Evolutionary conservation across 1,140 invertebrate species (phyloP).

Genomic region (Arion vulgaris): DNA sequence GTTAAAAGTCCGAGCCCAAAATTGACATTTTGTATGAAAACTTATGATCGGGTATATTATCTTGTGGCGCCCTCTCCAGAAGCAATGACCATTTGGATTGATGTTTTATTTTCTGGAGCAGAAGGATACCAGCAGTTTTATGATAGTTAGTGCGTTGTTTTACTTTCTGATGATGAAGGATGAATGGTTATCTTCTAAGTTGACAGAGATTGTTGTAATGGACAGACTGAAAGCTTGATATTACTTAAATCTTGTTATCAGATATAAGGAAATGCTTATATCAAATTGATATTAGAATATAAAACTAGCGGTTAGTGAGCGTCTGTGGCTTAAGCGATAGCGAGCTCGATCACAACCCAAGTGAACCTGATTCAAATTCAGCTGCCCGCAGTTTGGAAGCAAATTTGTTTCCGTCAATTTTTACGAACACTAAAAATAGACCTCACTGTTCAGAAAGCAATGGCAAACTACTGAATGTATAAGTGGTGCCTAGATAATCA

Average conservation of each 20-base stretch:
- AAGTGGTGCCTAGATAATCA: too few relatives aligned
- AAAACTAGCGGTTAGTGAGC: too few relatives aligned
- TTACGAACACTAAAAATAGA: too few relatives aligned
- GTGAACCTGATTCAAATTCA: too few relatives aligned
- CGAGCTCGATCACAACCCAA: too few relatives aligned
- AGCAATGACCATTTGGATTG: conserved; percentile 97
- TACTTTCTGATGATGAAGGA: too few relatives aligned
- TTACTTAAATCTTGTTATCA: neutral
- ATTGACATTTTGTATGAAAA: conserved; percentile 97
- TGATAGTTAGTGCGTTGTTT: conserved; percentile 3
- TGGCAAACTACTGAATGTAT: too few relatives aligned
- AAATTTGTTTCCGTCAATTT: too few relatives aligned
- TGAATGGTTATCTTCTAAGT: neutral
- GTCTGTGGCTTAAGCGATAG: too few relatives aligned
- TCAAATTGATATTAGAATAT: too few relatives aligned
- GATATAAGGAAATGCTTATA: neutral
- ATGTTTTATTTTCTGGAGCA: conserved; percentile 92
- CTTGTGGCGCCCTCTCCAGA: conserved; percentile 94
- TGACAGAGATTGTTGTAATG: neutral
- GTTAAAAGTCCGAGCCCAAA: conserved; percentile 91
- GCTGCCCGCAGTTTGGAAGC: too few relatives aligned
- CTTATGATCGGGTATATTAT: conserved; percentile 88
- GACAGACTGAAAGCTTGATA: neutral
- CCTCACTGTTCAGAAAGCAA: too few relatives aligned
- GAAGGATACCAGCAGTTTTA: conserved; percentile 81